Percentiles rank a stretch among this genome's conserved stretches.
These are phyloP conservation scores for Phataginus tricuspis DNA, from an alignment of 2,797 vertebrate genomes.

Conservation along the genomic window DNA sequence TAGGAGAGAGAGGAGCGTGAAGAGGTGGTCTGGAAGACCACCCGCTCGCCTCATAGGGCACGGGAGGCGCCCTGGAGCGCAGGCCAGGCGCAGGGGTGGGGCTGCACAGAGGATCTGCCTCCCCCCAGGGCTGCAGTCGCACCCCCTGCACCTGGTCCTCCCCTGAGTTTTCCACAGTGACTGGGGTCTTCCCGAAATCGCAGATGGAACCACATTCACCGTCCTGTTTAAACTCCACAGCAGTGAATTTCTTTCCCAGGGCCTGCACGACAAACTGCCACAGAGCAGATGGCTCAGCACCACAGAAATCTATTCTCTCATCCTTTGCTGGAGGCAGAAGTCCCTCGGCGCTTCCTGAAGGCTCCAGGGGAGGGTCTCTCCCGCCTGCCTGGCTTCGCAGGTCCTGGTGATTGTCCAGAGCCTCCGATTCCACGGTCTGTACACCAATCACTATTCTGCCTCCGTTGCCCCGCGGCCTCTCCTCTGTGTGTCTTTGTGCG, in stretches of 20 bases:
- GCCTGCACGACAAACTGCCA: too few species aligned
- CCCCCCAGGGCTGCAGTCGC: rapidly evolving
- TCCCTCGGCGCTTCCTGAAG: background rate
- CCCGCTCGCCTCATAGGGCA: too few species aligned
- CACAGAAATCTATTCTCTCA: too few species aligned
- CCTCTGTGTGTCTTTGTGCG: background rate
- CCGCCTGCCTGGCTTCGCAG: too few species aligned
- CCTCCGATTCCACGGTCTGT: background rate
- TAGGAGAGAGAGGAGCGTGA: too few species aligned
- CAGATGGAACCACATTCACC: background rate
- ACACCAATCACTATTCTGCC: rapidly evolving
- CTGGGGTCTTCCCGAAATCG: background rate
- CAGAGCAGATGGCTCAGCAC: background rate
- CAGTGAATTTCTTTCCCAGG: background rate
- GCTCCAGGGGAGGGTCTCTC: background rate
- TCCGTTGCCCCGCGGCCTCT: rapidly evolving
- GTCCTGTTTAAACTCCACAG: background rate
- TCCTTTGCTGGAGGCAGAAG: rapidly evolving
- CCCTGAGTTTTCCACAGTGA: background rate
- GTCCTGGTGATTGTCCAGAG: background rate
- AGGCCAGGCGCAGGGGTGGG: background rate
- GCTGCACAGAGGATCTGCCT: rapidly evolving
- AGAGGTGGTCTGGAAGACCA: background rate
- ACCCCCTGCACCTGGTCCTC: background rate
- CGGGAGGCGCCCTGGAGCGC: too few species aligned